These are phyloP conservation scores for Eurystomus glaucurus DNA, from an alignment of 2,797 vertebrate species.

Conservation along the genomic window DNA sequence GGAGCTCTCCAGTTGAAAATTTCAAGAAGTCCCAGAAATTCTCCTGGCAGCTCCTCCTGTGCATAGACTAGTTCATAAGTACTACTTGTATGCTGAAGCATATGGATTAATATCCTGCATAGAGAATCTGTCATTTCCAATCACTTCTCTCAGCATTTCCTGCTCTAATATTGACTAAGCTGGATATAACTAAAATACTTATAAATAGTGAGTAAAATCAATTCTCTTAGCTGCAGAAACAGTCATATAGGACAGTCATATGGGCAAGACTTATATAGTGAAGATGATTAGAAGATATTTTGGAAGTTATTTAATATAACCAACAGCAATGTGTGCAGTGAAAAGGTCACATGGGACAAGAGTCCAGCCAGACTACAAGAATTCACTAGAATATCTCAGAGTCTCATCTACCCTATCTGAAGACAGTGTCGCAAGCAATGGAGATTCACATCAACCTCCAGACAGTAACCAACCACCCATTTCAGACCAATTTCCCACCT, in stretches of 20 bases:
- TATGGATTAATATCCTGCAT: conserved; percentile 14
- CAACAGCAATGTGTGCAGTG: neutral
- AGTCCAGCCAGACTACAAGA: neutral
- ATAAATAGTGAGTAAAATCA: neutral
- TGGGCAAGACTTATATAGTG: neutral
- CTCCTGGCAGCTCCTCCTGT: conserved; percentile 40
- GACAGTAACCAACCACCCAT: neutral
- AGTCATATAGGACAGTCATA: neutral
- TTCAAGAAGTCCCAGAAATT: neutral
- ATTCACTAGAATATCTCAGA: neutral
- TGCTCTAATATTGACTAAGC: neutral
- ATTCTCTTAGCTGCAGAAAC: neutral
- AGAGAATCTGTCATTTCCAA: conserved; percentile 41
- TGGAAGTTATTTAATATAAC: neutral
- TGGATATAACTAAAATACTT: neutral
- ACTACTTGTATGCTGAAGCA: neutral
- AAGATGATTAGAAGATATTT: neutral
- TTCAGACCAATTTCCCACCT: neutral
- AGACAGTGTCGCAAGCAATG: neutral
- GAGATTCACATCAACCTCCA: neutral
- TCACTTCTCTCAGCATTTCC: conserved; percentile 4
- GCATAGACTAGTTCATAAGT: neutral
- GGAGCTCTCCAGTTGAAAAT: neutral
- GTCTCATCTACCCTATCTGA: neutral
- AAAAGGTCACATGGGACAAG: neutral